These are phyloP conservation scores for Euwallacea similis DNA, from an alignment of 1,140 invertebrate genomes.

Conservation along the genomic window DNA sequence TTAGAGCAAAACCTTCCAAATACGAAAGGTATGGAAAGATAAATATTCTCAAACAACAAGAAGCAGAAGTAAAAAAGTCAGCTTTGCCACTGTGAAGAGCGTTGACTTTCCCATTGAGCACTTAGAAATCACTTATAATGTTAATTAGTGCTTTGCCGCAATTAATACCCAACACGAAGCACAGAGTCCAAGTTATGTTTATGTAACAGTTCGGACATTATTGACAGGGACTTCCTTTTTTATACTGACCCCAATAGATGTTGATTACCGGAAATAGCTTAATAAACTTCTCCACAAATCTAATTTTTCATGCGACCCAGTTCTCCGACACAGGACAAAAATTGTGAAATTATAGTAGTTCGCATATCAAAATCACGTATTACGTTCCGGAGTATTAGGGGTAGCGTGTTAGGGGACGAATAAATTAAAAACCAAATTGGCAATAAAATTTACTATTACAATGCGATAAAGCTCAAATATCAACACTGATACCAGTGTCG, in stretches of 20 bases:
- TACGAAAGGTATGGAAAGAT: not conserved
- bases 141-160: conserved; percentile 19
- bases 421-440: too few species aligned
- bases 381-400: too few species aligned
- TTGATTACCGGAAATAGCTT: not conserved
- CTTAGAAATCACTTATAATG: conserved; percentile 21
- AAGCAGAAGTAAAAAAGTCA: not conserved
- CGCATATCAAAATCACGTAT: too few species aligned
- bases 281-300: too few species aligned
- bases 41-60: not conserved
- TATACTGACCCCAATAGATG: not conserved
- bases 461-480: too few species aligned
- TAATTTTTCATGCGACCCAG: too few species aligned
- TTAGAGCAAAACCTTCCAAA: too few species aligned
- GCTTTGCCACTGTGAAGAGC: not conserved
- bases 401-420: too few species aligned
- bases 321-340: too few species aligned
- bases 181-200: conserved; percentile 2
- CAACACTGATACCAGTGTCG: not conserved
- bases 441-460: too few species aligned
- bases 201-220: conserved; percentile 5
- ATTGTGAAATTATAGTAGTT: too few species aligned
- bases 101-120: conserved; percentile 24
- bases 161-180: not conserved
- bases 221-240: conserved; percentile 10